Base-by-base conservation (phyloP, 1,140 invertebrate genomes). In the Rhagoletis pomonella region DNA sequence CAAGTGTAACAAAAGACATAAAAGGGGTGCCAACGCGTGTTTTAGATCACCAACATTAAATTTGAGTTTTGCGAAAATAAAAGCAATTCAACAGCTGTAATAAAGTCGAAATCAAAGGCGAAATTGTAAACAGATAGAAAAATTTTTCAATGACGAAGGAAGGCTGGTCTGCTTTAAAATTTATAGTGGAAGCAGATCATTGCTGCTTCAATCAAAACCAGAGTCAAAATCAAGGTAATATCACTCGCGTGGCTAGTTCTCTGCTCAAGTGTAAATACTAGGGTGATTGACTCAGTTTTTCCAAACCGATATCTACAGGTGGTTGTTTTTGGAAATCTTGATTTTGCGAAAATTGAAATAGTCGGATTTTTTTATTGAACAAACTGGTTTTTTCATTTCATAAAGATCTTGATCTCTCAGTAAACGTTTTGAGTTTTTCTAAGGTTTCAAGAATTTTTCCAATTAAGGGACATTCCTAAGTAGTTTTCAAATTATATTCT, bases 141-240 rank as follows among this genome's bases (percentile, higher is more conserved):
- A 81, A 81, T 55, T 19, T 4, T 55, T n/a, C 14, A 81, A 81
- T 17, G 2, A 6, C 44, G 17, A 55, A 81, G 55, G 5, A 9
- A 81, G 73, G 47, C 55, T 55, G 47, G 73, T 55, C 44, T 55
- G 4, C 42, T 77, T 6, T 19, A 47, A n/a, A n/a, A n/a, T n/a
- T n/a, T 77, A 47, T 12, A n/a, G 60, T 1, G 1, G 69, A 29
- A 19, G 5, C 69, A 50, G n/a, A 7, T 55, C n/a, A 81, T 7
- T 58, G 73, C 73, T 7, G n/a, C 73, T 14, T 4, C 5, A 14
- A 3, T n/a, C 73, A 81, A 81, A 81, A 47, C 47, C 73, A 81
- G 29, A 55, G n/a, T 55, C 44, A 81, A 55, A 81, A 81, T 81
- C 73, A 81, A 81, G 73, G 73, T 19, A 81, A 81, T 12, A 12